phyloP scores from a whole-genome alignment of 2,113 vertebrate genomes.

The Melospiza melodia region DNA sequence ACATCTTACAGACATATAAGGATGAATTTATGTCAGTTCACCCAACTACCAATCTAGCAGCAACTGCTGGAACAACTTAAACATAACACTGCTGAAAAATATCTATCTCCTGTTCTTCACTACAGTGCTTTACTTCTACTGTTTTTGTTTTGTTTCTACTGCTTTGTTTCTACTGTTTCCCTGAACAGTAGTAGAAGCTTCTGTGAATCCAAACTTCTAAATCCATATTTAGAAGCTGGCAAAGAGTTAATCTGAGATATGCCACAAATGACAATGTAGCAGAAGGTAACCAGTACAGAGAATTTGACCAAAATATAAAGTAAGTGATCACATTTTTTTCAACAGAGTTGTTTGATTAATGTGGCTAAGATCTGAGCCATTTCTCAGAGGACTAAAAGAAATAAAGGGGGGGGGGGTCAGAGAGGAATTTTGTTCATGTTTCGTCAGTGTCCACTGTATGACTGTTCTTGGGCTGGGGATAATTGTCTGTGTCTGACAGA shows the following conservation, averaged over 20 bases:
- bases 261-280: accelerated
- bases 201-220: background rate
- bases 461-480: background rate
- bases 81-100: background rate
- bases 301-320: background rate
- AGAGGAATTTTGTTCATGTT: background rate
- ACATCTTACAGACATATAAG: background rate
- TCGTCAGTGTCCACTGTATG: background rate
- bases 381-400: background rate
- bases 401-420: no score
- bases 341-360: background rate
- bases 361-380: background rate
- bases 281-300: background rate
- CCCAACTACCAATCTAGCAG: background rate
- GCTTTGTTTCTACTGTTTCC: background rate
- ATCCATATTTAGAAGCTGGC: background rate
- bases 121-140: background rate
- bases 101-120: background rate
- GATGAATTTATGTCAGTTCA: background rate
- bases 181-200: background rate
- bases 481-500: background rate
- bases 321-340: background rate
- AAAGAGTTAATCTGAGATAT: background rate
- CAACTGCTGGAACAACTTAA: background rate
- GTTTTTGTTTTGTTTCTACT: no score